phyloP scores from a whole-genome alignment of 2,113 vertebrate species.

The Camelus bactrianus region DNA sequence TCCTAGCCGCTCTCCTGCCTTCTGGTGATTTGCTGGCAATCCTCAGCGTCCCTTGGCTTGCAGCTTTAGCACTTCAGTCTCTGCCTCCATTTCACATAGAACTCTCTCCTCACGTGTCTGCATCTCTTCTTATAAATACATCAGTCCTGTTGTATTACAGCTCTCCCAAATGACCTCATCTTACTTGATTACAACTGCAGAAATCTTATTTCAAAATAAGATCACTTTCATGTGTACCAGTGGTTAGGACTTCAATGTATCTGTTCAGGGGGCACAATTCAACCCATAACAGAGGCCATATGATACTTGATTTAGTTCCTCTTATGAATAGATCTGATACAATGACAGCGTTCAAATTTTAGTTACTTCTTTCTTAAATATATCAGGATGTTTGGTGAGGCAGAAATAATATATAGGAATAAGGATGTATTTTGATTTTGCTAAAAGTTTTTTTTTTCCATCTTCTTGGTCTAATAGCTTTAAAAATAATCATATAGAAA shows the following conservation, averaged over 20 bases:
- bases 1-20: neutral
- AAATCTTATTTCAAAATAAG: neutral
- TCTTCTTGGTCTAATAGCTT: neutral
- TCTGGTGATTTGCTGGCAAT: too few relatives aligned
- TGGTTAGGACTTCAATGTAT: neutral
- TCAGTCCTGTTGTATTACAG: neutral
- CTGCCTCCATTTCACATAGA: neutral
- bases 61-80: neutral
- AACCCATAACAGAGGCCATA: neutral
- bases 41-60: neutral
- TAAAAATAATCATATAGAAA: constrained; percentile 8
- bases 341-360: neutral
- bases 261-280: neutral
- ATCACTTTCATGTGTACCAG: neutral
- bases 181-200: neutral
- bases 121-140: neutral
- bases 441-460: neutral
- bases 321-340: neutral
- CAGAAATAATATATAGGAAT: neutral
- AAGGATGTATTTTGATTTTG: neutral
- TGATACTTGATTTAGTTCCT: neutral
- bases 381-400: neutral
- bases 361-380: neutral
- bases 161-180: neutral
- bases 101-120: accelerated